phyloP scores from a whole-genome alignment of 2,797 vertebrate genomes.

The Phylloscopus collybita region DNA sequence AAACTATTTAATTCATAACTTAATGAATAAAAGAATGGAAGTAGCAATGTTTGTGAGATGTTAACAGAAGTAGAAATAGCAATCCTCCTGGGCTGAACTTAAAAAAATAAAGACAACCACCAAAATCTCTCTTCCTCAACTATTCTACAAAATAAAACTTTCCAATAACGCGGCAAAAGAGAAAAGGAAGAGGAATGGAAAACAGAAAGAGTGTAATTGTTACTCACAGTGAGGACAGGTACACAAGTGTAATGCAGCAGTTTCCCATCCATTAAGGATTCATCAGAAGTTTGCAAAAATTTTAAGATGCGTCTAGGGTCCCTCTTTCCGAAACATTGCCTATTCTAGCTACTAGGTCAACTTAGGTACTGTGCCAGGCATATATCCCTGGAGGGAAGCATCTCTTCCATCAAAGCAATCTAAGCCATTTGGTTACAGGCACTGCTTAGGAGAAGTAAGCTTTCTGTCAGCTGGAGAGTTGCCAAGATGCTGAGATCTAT shows the following conservation, averaged over 20 bases:
- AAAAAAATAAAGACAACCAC: background rate
- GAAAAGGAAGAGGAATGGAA: background rate
- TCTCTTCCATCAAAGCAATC: constrained; percentile 45
- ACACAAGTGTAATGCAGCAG: background rate
- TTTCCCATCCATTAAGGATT: background rate
- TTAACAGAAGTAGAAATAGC: background rate
- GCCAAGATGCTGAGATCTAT: constrained; percentile 44
- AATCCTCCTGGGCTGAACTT: background rate
- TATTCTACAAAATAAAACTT: background rate
- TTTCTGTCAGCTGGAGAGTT: constrained; percentile 39
- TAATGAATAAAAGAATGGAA: background rate
- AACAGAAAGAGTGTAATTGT: background rate
- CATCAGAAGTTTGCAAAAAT: background rate
- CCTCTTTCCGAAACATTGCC: background rate
- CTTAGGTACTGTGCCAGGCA: background rate
- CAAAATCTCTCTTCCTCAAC: background rate
- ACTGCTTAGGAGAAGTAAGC: constrained; percentile 36
- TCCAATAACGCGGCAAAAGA: background rate
- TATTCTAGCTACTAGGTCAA: background rate
- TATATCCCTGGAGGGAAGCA: background rate
- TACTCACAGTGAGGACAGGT: background rate
- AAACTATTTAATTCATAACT: background rate
- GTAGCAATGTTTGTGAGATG: background rate
- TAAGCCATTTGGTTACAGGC: constrained; percentile 54
- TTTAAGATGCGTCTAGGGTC: background rate